Percentiles rank a stretch among this genome's conserved stretches.
Evolutionary conservation across 2,888 invertebrate species (phyloP).

Genomic region (Drosophila rellima): DNA sequence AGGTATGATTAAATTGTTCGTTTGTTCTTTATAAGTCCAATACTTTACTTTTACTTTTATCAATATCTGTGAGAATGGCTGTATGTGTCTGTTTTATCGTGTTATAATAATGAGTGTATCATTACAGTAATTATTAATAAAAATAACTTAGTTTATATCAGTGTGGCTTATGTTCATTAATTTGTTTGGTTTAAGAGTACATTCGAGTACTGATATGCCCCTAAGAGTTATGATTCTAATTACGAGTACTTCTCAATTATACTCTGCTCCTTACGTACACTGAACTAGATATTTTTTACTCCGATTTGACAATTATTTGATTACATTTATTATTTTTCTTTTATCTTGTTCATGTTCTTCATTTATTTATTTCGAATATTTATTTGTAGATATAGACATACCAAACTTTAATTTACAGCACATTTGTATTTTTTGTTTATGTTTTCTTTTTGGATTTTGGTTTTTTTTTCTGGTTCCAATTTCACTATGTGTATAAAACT

Average conservation of each 20-base stretch:
- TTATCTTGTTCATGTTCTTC: conserved; percentile 36
- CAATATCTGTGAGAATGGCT: conserved; percentile 39
- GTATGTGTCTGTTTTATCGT: conserved; percentile 32
- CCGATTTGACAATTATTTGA: conserved; percentile 49
- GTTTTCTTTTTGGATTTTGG: conserved; percentile 26
- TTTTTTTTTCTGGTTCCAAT: conserved; percentile 60
- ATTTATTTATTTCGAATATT: conserved; percentile 46
- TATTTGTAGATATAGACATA: conserved; percentile 80
- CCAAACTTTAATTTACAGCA: conserved; percentile 72
- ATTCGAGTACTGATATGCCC: conserved; percentile 52
- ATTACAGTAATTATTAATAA: conserved; percentile 62
- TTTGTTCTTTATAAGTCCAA: conserved; percentile 73
- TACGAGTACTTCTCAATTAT: conserved; percentile 17
- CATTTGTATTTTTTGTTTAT: conserved; percentile 37
- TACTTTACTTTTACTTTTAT: conserved; percentile 47
- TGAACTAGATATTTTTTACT: conserved; percentile 45
- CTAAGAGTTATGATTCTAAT: conserved; percentile 45
- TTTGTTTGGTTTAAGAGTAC: conserved; percentile 57
- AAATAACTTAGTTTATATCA: conserved; percentile 77
- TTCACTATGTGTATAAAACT: conserved; percentile 75
- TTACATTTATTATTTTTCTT: conserved; percentile 51
- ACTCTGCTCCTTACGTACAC: conserved; percentile 33
- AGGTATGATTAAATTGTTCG: conserved; percentile 39
- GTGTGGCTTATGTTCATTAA: conserved; percentile 70
- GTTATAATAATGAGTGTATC: conserved; percentile 51